phyloP scores from a whole-genome alignment of 2,888 invertebrate genomes.

The Drosophila stalkeri region DNA sequence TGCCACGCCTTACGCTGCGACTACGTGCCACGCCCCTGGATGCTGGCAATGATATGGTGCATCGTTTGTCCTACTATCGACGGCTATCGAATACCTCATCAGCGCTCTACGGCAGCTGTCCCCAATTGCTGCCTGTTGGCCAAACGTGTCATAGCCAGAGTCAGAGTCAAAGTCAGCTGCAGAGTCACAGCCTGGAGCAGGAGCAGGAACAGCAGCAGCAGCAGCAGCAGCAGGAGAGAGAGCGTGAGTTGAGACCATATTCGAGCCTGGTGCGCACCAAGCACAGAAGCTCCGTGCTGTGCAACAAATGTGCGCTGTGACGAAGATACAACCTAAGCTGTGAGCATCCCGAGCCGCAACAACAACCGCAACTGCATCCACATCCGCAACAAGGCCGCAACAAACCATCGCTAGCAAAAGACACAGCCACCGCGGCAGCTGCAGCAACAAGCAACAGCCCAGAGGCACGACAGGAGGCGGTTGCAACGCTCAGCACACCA shows the following conservation, averaged over 20 bases:
- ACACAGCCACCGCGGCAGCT: background rate
- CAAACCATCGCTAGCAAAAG: conserved; percentile 15
- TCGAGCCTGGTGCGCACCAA: conserved; percentile 66
- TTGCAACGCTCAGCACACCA: conserved; percentile 56
- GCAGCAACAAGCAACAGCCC: conserved; percentile 14
- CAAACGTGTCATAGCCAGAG: conserved; percentile 25
- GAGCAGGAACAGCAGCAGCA: background rate
- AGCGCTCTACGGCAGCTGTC: conserved; percentile 83
- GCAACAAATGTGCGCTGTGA: conserved; percentile 84
- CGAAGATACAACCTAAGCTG: conserved; percentile 83
- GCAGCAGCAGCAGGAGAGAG: conserved; percentile 17
- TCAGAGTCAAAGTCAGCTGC: conserved; percentile 7
- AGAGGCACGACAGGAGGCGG: conserved; percentile 33
- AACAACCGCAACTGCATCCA: conserved; percentile 22
- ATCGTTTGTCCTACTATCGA: conserved; percentile 74
- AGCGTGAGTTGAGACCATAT: conserved; percentile 58
- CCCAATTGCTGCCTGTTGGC: conserved; percentile 71
- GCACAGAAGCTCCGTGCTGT: conserved; percentile 77
- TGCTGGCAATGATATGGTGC: conserved; percentile 80
- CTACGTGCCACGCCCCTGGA: conserved; percentile 46
- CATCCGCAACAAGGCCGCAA: conserved; percentile 28
- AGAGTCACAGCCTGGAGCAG: conserved; percentile 14
- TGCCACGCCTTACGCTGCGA: conserved; percentile 51
- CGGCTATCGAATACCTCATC: conserved; percentile 82
- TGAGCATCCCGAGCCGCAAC: conserved; percentile 72